Evolutionary conservation across 2,113 vertebrate genomes (phyloP).

Genomic region (Barbus barbus): DNA sequence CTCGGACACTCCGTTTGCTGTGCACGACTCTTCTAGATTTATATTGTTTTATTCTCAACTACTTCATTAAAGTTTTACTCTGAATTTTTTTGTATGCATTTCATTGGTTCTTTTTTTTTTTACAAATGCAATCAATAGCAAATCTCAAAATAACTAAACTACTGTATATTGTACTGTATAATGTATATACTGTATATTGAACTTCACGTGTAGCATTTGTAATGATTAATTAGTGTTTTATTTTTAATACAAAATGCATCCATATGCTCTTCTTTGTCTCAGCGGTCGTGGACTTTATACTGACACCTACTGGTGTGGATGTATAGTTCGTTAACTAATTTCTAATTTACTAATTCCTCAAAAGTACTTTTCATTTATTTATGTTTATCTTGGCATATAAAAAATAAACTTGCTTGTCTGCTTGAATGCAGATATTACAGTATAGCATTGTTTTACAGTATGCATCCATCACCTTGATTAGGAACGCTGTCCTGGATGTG

Average conservation of each 20-base stretch:
- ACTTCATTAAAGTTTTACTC: not conserved
- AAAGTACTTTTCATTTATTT: not conserved
- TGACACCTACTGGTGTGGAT: not conserved
- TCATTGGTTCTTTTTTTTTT: not conserved
- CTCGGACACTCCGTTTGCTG: slow-evolving; percentile 9
- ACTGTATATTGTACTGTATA: too few relatives aligned
- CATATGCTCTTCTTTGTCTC: too few relatives aligned
- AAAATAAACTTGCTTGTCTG: not conserved
- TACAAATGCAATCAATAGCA: too few relatives aligned
- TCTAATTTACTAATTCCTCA: not conserved
- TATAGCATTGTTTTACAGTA: slow-evolving; percentile 1
- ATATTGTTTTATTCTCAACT: not conserved
- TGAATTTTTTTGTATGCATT: not conserved
- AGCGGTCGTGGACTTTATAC: not conserved
- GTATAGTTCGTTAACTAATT: not conserved
- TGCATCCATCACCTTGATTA: not conserved
- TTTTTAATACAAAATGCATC: too few relatives aligned
- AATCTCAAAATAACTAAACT: too few relatives aligned
- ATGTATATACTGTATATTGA: too few relatives aligned
- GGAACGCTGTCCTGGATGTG: not conserved
- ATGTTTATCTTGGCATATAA: not conserved
- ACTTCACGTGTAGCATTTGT: too few relatives aligned
- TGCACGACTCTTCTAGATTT: slow-evolving; percentile 23
- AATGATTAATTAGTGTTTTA: too few relatives aligned
- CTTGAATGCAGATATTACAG: not conserved